Evolutionary conservation across 1,140 invertebrate genomes (phyloP).

Genomic region (Brachionus angularis): DNA sequence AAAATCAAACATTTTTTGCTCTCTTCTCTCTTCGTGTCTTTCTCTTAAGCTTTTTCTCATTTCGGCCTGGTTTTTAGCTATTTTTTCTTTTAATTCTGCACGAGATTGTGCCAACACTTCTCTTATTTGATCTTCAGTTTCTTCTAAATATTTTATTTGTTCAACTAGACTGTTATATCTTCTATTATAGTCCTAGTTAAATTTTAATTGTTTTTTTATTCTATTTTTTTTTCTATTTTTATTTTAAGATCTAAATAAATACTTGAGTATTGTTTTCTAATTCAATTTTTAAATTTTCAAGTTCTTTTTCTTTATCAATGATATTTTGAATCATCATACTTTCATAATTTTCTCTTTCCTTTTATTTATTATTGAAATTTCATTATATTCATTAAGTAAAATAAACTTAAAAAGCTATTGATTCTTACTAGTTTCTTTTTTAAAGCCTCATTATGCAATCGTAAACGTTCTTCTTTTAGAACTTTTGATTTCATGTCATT

Average conservation of each 20-base stretch:
- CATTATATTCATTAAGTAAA: no score
- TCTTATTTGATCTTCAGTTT: slow-evolving; percentile 25
- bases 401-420: background rate
- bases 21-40: slow-evolving; percentile 18
- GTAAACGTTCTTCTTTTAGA: slow-evolving; percentile 15
- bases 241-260: background rate
- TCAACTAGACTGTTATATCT: slow-evolving; percentile 4
- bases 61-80: background rate
- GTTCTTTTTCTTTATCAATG: slow-evolving; percentile 8
- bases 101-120: slow-evolving; percentile 10
- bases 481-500: background rate
- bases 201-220: background rate
- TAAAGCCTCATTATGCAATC: background rate
- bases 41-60: slow-evolving; percentile 9
- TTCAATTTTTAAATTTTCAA: slow-evolving; percentile 4
- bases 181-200: background rate
- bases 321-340: background rate
- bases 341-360: slow-evolving; percentile 17
- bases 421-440: background rate
- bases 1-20: slow-evolving; percentile 24
- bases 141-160: slow-evolving; percentile 27
- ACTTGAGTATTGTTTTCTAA: background rate
- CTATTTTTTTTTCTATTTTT: no score
- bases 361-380: background rate
- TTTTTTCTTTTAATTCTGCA: background rate